Percentiles rank a stretch among this genome's conserved stretches.
These are phyloP conservation scores for Hypanus sabinus DNA, from an alignment of 2,113 vertebrate species.

Conservation along the genomic window DNA sequence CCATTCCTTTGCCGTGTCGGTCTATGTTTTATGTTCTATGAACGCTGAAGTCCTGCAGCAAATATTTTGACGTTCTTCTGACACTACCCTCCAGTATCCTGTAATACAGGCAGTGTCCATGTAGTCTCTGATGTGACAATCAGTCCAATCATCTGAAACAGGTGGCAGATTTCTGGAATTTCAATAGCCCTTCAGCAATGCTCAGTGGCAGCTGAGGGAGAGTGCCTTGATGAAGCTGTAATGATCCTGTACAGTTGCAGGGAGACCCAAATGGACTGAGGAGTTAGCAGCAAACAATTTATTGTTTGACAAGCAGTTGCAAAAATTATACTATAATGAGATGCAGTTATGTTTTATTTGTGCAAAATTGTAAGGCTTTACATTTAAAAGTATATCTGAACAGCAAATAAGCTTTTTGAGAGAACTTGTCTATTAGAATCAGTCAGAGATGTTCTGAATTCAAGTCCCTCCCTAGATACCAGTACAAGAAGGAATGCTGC, in stretches of 20 bases:
- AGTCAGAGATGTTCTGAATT: not conserved
- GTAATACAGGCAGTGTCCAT: not conserved
- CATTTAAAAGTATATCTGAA: not conserved
- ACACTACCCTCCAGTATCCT: not conserved
- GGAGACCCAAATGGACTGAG: not conserved
- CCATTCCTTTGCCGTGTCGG: too few species aligned
- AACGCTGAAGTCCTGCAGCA: not conserved
- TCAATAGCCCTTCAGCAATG: not conserved
- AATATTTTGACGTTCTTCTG: not conserved
- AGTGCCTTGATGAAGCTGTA: not conserved
- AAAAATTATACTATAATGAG: too few species aligned
- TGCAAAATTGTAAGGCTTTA: not conserved
- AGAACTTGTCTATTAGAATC: not conserved
- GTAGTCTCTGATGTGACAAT: not conserved
- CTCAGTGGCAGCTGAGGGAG: not conserved
- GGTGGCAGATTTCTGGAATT: not conserved
- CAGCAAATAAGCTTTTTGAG: not conserved
- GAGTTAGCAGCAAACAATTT: not conserved
- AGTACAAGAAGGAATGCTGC: too few species aligned
- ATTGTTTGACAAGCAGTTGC: not conserved
- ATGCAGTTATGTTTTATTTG: not conserved
- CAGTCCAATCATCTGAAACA: conserved; percentile 10
- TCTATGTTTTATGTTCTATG: too few species aligned
- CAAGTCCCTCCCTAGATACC: too few species aligned
- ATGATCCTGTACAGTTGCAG: not conserved